These are phyloP conservation scores for Lepilemur ruficaudatus DNA, from an alignment of 2,797 vertebrate genomes.

Conservation along the genomic window DNA sequence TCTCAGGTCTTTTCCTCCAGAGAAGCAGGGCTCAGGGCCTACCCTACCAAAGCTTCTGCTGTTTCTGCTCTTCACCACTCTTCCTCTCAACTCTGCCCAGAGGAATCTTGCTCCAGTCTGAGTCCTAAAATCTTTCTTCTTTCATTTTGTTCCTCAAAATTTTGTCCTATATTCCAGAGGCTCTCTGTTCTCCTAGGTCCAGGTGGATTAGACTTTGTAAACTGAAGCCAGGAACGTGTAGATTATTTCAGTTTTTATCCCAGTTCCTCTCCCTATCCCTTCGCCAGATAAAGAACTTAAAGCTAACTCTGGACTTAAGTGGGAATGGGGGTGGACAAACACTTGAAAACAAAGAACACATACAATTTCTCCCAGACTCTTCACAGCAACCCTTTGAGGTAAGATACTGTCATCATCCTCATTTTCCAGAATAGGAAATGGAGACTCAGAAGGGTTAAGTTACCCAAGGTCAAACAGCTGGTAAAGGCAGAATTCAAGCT, in stretches of 20 bases:
- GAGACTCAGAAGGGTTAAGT: conserved; percentile 10
- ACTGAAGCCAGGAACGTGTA: not conserved
- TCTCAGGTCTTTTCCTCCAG: not conserved
- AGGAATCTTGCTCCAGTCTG: not conserved
- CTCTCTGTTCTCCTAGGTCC: not conserved
- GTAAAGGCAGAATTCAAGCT: not conserved
- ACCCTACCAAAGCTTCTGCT: not conserved
- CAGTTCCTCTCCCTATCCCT: not conserved
- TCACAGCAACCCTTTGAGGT: not conserved
- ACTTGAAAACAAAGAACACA: not conserved
- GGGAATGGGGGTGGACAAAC: not conserved
- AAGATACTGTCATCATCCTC: not conserved
- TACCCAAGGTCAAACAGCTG: not conserved
- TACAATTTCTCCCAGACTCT: not conserved
- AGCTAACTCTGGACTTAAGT: not conserved
- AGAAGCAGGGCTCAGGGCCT: not conserved
- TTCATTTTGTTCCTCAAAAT: not conserved
- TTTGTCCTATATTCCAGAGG: conserved; percentile 24
- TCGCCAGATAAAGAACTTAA: not conserved
- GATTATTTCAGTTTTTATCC: not conserved
- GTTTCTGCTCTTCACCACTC: not conserved
- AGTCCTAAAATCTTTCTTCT: conserved; percentile 16
- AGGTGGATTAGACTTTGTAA: conserved; percentile 1
- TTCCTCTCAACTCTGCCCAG: not conserved
- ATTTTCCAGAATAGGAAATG: conserved; percentile 3